Conservation (phyloP, 1,140 invertebrate species). For the Battus philenor region DNA sequence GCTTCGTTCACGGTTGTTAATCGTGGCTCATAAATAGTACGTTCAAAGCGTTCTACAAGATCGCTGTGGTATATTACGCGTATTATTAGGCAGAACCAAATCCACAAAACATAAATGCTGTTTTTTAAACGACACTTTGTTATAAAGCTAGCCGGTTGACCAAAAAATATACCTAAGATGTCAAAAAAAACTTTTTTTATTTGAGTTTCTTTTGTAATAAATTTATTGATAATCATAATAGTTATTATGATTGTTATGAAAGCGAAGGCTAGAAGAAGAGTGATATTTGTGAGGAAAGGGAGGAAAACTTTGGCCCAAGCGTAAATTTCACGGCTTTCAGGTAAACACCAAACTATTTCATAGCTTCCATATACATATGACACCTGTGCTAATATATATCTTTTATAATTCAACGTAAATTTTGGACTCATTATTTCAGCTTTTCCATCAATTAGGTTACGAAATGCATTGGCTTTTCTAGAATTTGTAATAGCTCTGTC, state of each 20-base stretch:
- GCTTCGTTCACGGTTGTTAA: slow-evolving; percentile 30
- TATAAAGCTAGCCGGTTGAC: slow-evolving; percentile 31
- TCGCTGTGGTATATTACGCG: slow-evolving; percentile 44
- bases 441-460: slow-evolving; percentile 25
- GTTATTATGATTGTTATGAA: slow-evolving; percentile 23
- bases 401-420: slow-evolving; percentile 23
- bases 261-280: slow-evolving; percentile 25
- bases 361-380: slow-evolving; percentile 28
- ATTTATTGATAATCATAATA: slow-evolving; percentile 20
- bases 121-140: slow-evolving; percentile 36
- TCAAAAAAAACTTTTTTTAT: slow-evolving; percentile 20
- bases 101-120: slow-evolving; percentile 37
- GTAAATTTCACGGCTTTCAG: slow-evolving; percentile 36
- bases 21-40: slow-evolving; percentile 33
- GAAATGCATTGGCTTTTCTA: slow-evolving; percentile 21
- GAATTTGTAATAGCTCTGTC: slow-evolving; percentile 22
- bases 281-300: slow-evolving; percentile 32
- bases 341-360: slow-evolving; percentile 37
- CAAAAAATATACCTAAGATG: slow-evolving; percentile 36
- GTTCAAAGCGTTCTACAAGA: slow-evolving; percentile 36
- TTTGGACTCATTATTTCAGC: slow-evolving; percentile 37
- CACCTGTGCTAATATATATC: slow-evolving; percentile 26
- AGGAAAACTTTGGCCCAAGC: slow-evolving; percentile 40
- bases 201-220: slow-evolving; percentile 13
- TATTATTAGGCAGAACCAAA: slow-evolving; percentile 48